These are phyloP conservation scores for Dromas ardeola DNA, from an alignment of 2,113 vertebrate species.

Conservation along the genomic window DNA sequence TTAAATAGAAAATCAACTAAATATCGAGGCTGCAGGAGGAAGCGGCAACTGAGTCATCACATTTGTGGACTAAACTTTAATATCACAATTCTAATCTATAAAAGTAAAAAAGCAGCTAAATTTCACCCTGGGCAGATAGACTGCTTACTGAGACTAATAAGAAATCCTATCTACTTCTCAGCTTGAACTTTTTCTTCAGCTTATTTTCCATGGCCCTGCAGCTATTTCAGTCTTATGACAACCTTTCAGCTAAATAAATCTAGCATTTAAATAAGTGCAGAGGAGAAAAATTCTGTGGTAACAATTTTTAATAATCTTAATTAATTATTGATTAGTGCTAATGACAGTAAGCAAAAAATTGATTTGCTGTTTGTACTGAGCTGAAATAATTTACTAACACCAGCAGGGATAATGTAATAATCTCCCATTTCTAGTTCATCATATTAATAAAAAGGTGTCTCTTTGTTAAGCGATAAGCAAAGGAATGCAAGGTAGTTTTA, in stretches of 20 bases:
- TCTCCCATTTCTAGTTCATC: neutral
- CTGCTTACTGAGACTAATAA: constrained; percentile 1
- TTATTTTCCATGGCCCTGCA: neutral
- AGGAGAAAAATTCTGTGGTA: neutral
- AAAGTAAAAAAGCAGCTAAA: constrained; percentile 6
- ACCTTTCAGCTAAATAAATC: constrained; percentile 7
- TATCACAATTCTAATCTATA: constrained; percentile 18
- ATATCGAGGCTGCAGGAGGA: neutral
- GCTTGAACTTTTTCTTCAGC: constrained; percentile 15
- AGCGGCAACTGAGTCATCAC: neutral
- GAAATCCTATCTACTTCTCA: constrained; percentile 33
- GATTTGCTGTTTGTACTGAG: constrained; percentile 23
- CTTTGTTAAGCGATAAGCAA: neutral
- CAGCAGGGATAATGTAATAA: constrained; percentile 3
- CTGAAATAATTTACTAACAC: constrained; percentile 24
- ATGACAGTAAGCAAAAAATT: constrained; percentile 19
- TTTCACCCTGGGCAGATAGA: neutral
- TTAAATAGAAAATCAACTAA: constrained; percentile 1
- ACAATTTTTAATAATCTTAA: constrained; percentile 8
- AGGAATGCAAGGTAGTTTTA: neutral
- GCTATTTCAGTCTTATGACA: neutral
- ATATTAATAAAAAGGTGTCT: neutral
- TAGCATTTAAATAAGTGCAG: neutral
- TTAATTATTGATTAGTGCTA: constrained; percentile 27
- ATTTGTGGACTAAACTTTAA: neutral